Conservation (phyloP, 2,888 invertebrate species). For the Linnaemya tessellans region DNA sequence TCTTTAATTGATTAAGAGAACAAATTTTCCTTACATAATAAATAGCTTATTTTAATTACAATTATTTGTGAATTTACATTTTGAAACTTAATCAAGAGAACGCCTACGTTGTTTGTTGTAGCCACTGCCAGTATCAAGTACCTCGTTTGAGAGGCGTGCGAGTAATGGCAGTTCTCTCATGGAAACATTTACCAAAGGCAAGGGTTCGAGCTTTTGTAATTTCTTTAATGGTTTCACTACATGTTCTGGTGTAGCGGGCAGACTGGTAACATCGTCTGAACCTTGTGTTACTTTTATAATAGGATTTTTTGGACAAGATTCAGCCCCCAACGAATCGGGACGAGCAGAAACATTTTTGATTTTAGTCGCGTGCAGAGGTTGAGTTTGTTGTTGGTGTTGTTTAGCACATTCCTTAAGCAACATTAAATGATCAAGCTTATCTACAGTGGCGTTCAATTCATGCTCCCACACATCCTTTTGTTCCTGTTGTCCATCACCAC, state of each 20-base stretch:
- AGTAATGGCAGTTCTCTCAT: conserved; percentile 83
- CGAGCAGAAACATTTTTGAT: conserved; percentile 72
- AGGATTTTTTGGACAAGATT: conserved; percentile 73
- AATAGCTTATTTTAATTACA: conserved; percentile 30
- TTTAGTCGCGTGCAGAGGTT: conserved; percentile 48
- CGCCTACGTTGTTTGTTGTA: conserved; percentile 74
- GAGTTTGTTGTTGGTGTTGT: conserved; percentile 73
- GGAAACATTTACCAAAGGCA: conserved; percentile 83
- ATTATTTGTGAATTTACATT: conserved; percentile 57
- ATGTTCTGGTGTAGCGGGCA: conserved; percentile 82
- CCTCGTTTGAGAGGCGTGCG: conserved; percentile 81
- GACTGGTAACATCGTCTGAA: conserved; percentile 74
- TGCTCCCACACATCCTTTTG: conserved; percentile 88
- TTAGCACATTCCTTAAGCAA: conserved; percentile 86
- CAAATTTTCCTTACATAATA: conserved; percentile 17
- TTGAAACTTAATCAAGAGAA: conserved; percentile 76
- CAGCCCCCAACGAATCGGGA: conserved; percentile 79
- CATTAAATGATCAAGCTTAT: conserved; percentile 89
- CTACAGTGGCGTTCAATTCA: conserved; percentile 90
- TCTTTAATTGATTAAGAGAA: conserved; percentile 19
- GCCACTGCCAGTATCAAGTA: conserved; percentile 73
- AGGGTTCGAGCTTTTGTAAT: conserved; percentile 81
- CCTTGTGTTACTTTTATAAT: conserved; percentile 61
- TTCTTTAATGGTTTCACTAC: conserved; percentile 79
- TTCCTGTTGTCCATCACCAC: conserved; percentile 87